Percentiles rank a stretch among this genome's conserved stretches.
Evolutionary conservation across 2,888 invertebrate genomes (phyloP).

Genomic region (Candidula unifasciata): DNA sequence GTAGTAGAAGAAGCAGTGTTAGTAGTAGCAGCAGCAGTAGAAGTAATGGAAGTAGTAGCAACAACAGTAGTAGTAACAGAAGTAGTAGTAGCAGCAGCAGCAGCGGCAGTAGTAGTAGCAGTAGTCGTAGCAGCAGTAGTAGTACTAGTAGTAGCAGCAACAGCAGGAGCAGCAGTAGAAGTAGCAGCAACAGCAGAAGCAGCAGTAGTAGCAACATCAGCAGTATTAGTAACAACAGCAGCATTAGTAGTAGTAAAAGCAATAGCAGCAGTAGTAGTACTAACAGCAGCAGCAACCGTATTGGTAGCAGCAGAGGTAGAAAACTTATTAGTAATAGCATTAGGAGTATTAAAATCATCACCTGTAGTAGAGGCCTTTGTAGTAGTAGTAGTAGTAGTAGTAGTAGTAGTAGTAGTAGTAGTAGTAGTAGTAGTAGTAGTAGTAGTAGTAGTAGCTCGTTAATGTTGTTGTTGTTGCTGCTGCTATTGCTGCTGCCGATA

Average conservation of each 20-base stretch:
- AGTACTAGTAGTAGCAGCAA: background rate
- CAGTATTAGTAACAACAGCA: background rate
- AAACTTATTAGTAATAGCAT: background rate
- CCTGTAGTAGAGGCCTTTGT: background rate
- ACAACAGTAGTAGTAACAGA: background rate
- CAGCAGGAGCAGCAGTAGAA: background rate
- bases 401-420: background rate
- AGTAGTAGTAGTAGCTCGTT: constrained; percentile 8
- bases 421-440: constrained; percentile 5
- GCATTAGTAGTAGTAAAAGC: background rate
- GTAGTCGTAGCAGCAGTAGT: background rate
- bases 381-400: background rate
- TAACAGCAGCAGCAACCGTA: background rate
- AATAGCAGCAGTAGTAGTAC: background rate
- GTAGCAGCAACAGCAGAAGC: background rate
- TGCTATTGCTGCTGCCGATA: no score
- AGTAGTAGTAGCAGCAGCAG: background rate
- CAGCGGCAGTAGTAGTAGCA: background rate
- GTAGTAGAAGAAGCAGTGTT: background rate
- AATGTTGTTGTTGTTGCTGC: no score
- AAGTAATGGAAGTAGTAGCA: background rate
- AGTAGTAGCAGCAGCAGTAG: background rate
- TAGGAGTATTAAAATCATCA: background rate
- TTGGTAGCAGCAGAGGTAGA: background rate
- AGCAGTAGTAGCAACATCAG: background rate